Evolutionary conservation across 2,113 vertebrate species (phyloP).

Genomic region (Xenopus tropicalis): UCB_Xtro_10.0 CM004449.2:74325501-74326000

Average conservation of each 20-base stretch:
- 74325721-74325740: slow-evolving; percentile 64
- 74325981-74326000: background rate
- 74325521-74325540: slow-evolving; percentile 59
- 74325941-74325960: background rate
- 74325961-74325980: background rate
- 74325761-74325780: slow-evolving; percentile 58
- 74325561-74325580: slow-evolving; percentile 65
- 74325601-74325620: slow-evolving; percentile 69
- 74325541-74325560: slow-evolving; percentile 63
- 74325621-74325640: slow-evolving; percentile 69
- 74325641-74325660: slow-evolving; percentile 57
- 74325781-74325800: slow-evolving; percentile 51
- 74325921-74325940: background rate
- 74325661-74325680: slow-evolving; percentile 65
- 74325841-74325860: slow-evolving; percentile 36
- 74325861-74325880: slow-evolving; percentile 5
- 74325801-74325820: slow-evolving; percentile 41
- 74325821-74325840: slow-evolving; percentile 41
- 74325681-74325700: slow-evolving; percentile 63
- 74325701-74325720: slow-evolving; percentile 62
- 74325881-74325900: slow-evolving; percentile 16
- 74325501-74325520: slow-evolving; percentile 69
- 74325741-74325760: slow-evolving; percentile 68
- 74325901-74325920: slow-evolving; percentile 10
- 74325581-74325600: slow-evolving; percentile 69